A percentile compares a stretch with the other conserved stretches of the same genome.
These are phyloP conservation scores for Furcifer pardalis DNA, from an alignment of 2,797 vertebrate genomes.

Conservation along the genomic window DNA sequence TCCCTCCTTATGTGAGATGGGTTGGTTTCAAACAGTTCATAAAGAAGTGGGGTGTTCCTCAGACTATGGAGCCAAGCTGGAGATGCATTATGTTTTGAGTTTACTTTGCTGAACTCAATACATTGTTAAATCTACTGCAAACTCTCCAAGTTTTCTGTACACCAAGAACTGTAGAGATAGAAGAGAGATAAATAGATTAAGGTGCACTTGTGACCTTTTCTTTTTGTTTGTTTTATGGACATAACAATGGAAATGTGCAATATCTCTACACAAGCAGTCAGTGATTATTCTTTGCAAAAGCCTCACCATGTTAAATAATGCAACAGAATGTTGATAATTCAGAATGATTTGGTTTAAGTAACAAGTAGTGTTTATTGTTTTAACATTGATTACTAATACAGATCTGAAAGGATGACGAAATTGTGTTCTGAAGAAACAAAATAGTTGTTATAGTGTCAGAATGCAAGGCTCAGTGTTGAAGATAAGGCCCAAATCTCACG, in stretches of 20 bases:
- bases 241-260: neutral
- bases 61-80: too few species aligned
- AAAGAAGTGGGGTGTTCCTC: neutral
- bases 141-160: too few species aligned
- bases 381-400: neutral
- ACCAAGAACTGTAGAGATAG: neutral
- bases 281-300: neutral
- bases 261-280: neutral
- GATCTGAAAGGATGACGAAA: neutral
- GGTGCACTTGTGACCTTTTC: neutral
- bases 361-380: neutral
- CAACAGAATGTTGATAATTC: neutral
- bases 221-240: neutral
- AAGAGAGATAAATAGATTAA: slow-evolving; percentile 3
- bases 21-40: neutral
- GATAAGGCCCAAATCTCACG: neutral
- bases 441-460: neutral
- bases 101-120: too few species aligned
- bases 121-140: too few species aligned
- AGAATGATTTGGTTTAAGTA: neutral
- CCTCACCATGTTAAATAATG: neutral
- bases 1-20: neutral
- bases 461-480: neutral
- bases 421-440: neutral
- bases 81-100: too few species aligned